Base-by-base conservation (phyloP, 2,113 vertebrate genomes). In the Indicator maculatus region DNA sequence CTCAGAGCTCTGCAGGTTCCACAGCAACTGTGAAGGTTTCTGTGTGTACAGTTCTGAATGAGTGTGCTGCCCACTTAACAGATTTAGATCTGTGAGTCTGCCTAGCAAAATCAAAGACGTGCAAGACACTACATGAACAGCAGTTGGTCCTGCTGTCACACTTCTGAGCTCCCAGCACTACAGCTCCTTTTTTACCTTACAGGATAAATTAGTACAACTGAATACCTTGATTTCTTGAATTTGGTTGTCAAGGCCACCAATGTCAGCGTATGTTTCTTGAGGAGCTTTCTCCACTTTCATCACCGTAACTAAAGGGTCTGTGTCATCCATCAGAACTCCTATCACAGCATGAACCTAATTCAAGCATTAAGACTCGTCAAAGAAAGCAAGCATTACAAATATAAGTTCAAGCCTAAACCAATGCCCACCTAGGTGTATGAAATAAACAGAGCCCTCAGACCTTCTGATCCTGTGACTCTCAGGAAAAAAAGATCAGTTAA, bases 281-380 rank as follows among this genome's bases (percentile, higher is more conserved):
- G 99, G 99, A 36, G 99, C 99, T 90, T 99, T 99, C 92, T 99
- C 99, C 72, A 99, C 99, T 90, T 99, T 99, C 99, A 99, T 99
- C 89, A 99, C 99, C 1, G 99, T 99, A 91, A 99, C 99, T 93
- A 99, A 90, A 16, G 99, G 99, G 90, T 99, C 99, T 0, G 99
- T 99, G 95, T 99, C 99, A 77, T 99, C 99, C 98, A 99, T 99
- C 84, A 99, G 97, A 71, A 99, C 99, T 73, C 99, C 99, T 23
- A 99, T 99, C 86, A 99, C 99, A 15, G 99, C 99, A 71, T 99
- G 99, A 71, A 99, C 99, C 99, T 99, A 74, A 73, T 65, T 28
- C 63, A 94, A 95, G 44, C 61, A 90, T 70, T 18, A 69, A 63
- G n/a, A 61, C 23, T 82, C 59, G 41, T 44, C 33, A 85, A 11